Percentiles rank a stretch among this genome's conserved stretches.
phyloP scores from a whole-genome alignment of 2,888 invertebrate species.

The Orchesellides sinensis region DNA sequence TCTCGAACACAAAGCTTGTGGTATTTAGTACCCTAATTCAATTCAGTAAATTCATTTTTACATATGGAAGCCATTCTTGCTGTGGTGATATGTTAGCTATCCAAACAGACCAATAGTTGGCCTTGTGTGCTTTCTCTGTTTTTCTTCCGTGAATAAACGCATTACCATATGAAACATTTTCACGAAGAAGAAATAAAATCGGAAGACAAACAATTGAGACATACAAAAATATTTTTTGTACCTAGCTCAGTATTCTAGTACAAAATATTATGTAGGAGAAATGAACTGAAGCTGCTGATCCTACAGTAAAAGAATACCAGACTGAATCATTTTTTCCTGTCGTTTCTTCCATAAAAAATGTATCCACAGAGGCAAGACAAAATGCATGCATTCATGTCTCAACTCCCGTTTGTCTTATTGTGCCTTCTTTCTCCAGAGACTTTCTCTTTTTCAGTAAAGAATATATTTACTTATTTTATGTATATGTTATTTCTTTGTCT shows the following conservation, averaged over 20 bases:
- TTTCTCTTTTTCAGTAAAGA: not conserved
- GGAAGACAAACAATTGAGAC: slow-evolving; percentile 9
- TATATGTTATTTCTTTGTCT: too few species aligned
- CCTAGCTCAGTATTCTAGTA: slow-evolving; percentile 30
- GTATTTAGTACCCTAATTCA: too few species aligned
- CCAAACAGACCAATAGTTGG: too few species aligned
- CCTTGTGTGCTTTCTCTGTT: too few species aligned
- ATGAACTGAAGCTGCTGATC: slow-evolving; percentile 56
- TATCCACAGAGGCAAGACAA: not conserved
- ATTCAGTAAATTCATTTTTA: too few species aligned
- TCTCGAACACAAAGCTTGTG: too few species aligned
- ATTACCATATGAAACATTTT: slow-evolving; percentile 51
- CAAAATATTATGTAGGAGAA: slow-evolving; percentile 28
- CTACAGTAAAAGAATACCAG: slow-evolving; percentile 49
- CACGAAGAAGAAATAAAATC: slow-evolving; percentile 63
- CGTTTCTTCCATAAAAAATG: slow-evolving; percentile 17
- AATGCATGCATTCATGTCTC: slow-evolving; percentile 2
- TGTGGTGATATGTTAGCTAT: too few species aligned
- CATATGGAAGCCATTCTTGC: too few species aligned
- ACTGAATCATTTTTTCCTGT: slow-evolving; percentile 48
- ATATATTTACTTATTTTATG: not conserved
- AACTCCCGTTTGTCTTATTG: slow-evolving; percentile 31
- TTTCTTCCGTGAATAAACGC: slow-evolving; percentile 42
- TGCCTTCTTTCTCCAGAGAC: slow-evolving; percentile 4
- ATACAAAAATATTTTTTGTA: slow-evolving; percentile 24